Evolutionary conservation across 1,140 invertebrate species (phyloP), one percentile per base, ranked within the genome.

Genomic region (Luehdorfia chinensis): DNA sequence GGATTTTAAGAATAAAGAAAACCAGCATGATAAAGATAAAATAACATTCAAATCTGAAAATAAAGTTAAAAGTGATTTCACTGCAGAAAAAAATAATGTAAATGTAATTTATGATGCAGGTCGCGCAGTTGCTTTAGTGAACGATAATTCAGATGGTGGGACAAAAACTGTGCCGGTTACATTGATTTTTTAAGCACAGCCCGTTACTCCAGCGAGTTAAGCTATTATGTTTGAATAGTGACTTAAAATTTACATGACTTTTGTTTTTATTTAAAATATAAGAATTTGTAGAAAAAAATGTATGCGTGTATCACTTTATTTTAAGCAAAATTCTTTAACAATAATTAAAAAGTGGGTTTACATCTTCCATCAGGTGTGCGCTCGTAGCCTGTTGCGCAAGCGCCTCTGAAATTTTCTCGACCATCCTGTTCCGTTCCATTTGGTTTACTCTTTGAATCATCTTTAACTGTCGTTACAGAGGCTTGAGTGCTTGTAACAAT

Each of bases 281-380:
- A n/a, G n/a, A n/a, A n/a, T n/a, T n/a, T n/a, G n/a, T n/a, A n/a
- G n/a, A n/a, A n/a, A n/a, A n/a, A n/a, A n/a, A n/a, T n/a, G 25
- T 9, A 27, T 27, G 11, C 11, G 7, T n/a, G 25, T 9, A 9
- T n/a, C 25, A n/a, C 8, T 27, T 27, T 27, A 27, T 27, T 27
- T 27, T 7, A 27, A 27, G 8, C 25, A 27, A n/a, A 27, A 27
- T 27, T 27, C n/a, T n/a, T n/a, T n/a, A n/a, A 27, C 25, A 27
- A 27, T 27, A 27, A 15, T 41, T 41, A 43, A 30, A 43, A 43
- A 11, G 59, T 57, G 41, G 57, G 56, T 46, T 60, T 76, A 44
- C 75, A 80, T 61, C 75, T 75, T 25, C 75, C 75, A 52, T 77
- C 76, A 13, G 50, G 15, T 2, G 74, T 77, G 9, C 55, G 49